Evolutionary conservation across 2,797 vertebrate species (phyloP).

Genomic region (Sciaenops ocellatus): DNA sequence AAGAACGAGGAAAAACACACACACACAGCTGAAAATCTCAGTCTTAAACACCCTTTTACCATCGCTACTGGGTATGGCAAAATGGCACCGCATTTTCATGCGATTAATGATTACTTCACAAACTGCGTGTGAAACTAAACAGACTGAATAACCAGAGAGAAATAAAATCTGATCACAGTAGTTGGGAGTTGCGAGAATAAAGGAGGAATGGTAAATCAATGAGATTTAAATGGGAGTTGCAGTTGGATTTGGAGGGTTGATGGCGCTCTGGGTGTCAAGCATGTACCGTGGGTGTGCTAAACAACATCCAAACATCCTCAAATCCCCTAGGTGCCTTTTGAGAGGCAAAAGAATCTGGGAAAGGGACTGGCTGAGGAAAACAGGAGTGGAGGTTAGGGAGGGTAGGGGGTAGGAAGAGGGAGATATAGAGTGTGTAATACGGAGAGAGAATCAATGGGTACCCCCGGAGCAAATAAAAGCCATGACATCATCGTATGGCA

Average conservation of each 20-base stretch:
- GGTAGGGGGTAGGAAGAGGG: slow-evolving; percentile 51
- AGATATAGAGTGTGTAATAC: slow-evolving; percentile 76
- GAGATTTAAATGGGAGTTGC: slow-evolving; percentile 69
- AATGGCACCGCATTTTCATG: slow-evolving; percentile 66
- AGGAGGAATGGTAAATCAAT: slow-evolving; percentile 71
- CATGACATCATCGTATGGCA: slow-evolving; percentile 85
- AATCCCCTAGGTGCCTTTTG: slow-evolving; percentile 77
- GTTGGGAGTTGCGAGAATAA: slow-evolving; percentile 60
- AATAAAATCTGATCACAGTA: slow-evolving; percentile 70
- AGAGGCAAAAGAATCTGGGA: slow-evolving; percentile 78
- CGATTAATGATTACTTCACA: slow-evolving; percentile 76
- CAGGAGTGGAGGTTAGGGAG: slow-evolving; percentile 59
- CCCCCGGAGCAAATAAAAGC: slow-evolving; percentile 77
- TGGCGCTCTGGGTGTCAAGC: slow-evolving; percentile 71
- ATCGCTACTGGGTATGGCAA: slow-evolving; percentile 51
- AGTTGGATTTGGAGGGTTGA: slow-evolving; percentile 67
- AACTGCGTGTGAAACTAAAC: slow-evolving; percentile 63
- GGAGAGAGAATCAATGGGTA: slow-evolving; percentile 78
- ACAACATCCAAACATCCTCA: slow-evolving; percentile 81
- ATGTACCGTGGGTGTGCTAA: slow-evolving; percentile 76
- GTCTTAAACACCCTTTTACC: slow-evolving; percentile 61
- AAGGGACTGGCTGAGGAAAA: slow-evolving; percentile 67
- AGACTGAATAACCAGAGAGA: slow-evolving; percentile 55
- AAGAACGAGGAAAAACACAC: slow-evolving; percentile 15
- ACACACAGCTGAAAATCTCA: slow-evolving; percentile 50